A percentile compares a stretch with the other conserved stretches of the same genome.
Evolutionary conservation across 2,888 invertebrate species (phyloP).

Genomic region (Himalopsyche japonica): DNA sequence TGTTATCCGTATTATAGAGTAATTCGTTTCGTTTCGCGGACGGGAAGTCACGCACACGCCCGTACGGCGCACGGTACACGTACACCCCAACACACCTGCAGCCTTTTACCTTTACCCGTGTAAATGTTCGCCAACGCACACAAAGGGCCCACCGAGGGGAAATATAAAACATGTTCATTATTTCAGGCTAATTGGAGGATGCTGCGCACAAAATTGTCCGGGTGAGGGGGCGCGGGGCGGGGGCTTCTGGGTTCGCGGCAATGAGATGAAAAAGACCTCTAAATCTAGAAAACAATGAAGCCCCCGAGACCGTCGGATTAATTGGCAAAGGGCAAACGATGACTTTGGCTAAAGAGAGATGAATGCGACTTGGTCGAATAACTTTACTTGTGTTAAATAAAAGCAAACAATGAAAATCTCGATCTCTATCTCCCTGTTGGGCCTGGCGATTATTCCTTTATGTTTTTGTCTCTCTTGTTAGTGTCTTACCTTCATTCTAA

Average conservation of each 20-base stretch:
- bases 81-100: background rate
- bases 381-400: slow-evolving; percentile 3
- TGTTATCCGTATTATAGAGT: background rate
- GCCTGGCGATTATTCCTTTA: background rate
- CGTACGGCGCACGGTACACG: background rate
- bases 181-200: slow-evolving; percentile 62
- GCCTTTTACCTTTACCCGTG: background rate
- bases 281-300: slow-evolving; percentile 34
- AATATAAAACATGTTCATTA: slow-evolving; percentile 64
- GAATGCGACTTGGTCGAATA: background rate
- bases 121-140: slow-evolving; percentile 31
- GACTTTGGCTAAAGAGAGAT: background rate
- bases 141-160: slow-evolving; percentile 47
- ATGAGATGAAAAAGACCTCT: slow-evolving; percentile 16
- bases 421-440: background rate
- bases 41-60: background rate
- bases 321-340: slow-evolving; percentile 10
- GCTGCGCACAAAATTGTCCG: slow-evolving; percentile 49
- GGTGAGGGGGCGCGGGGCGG: slow-evolving; percentile 43
- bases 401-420: background rate
- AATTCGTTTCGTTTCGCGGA: slow-evolving; percentile 1
- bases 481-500: background rate
- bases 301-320: slow-evolving; percentile 22
- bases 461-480: background rate
- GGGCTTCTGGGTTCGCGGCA: background rate